phyloP scores from a whole-genome alignment of 2,888 invertebrate genomes.

The Microplitis deprimator region DNA sequence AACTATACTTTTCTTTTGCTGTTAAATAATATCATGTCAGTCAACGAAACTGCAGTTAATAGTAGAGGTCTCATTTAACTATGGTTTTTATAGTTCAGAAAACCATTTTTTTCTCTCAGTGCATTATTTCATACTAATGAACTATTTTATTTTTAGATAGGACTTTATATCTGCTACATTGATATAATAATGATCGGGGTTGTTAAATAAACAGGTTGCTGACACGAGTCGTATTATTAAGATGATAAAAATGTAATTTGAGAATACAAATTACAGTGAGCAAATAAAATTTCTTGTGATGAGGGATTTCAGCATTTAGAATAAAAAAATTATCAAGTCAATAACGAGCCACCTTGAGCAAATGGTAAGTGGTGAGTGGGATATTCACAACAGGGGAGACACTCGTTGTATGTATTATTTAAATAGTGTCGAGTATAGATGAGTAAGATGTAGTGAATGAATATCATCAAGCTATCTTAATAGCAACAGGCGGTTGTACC shows the following conservation, averaged over 20 bases:
- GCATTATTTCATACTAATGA: too few relatives aligned
- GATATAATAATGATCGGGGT: too few relatives aligned
- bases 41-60: too few relatives aligned
- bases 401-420: neutral
- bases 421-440: neutral
- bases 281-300: neutral
- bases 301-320: neutral
- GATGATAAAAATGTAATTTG: neutral
- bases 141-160: too few relatives aligned
- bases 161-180: too few relatives aligned
- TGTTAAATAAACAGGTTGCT: too few relatives aligned
- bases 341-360: neutral
- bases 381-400: neutral
- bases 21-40: too few relatives aligned
- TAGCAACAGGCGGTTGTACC: neutral
- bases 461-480: neutral
- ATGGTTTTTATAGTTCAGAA: too few relatives aligned
- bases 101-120: too few relatives aligned
- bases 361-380: neutral
- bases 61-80: too few relatives aligned
- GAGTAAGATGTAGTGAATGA: neutral
- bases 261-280: neutral
- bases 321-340: neutral
- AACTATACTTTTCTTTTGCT: too few relatives aligned
- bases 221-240: neutral